Evolutionary conservation across 2,888 invertebrate genomes (phyloP).

Genomic region (Ferrisia virgata): DNA sequence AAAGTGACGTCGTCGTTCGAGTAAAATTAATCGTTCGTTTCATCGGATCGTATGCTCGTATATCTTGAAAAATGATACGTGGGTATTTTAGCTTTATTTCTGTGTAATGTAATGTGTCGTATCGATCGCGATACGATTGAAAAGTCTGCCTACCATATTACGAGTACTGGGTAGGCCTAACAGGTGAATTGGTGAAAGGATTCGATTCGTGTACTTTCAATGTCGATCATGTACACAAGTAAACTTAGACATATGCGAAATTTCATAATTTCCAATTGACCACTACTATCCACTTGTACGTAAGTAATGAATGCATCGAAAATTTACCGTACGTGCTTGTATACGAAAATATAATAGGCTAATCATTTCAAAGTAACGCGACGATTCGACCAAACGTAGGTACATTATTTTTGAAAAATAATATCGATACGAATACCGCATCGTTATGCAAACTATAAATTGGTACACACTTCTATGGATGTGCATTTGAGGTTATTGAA

Average conservation of each 20-base stretch:
- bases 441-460: neutral
- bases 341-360: no score
- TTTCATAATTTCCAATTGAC: constrained; percentile 14
- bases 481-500: neutral
- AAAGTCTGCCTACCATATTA: no score
- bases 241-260: no score
- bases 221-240: neutral
- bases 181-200: neutral
- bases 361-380: no score
- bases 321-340: no score
- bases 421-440: neutral
- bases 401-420: neutral
- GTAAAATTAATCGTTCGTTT: neutral
- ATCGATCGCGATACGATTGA: neutral
- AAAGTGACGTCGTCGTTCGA: neutral
- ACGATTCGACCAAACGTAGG: neutral
- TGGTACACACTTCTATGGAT: neutral
- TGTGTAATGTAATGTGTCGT: no score
- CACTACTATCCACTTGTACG: no score
- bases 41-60: no score
- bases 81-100: no score
- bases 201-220: neutral
- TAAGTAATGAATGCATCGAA: neutral
- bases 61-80: neutral
- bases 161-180: no score